Conservation (phyloP, 2,113 vertebrate genomes). For the Festucalex cinctus region DNA sequence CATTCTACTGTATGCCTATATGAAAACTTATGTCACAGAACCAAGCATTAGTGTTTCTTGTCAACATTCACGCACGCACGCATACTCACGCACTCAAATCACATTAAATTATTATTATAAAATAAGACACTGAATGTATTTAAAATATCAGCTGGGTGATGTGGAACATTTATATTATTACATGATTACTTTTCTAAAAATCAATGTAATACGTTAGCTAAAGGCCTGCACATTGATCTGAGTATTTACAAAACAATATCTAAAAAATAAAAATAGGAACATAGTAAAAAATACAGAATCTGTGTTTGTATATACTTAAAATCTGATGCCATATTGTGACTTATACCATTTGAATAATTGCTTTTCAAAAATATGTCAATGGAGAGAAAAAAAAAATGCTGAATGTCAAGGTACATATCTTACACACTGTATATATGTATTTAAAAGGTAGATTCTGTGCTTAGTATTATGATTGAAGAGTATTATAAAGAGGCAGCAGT, state of each 20-base stretch:
- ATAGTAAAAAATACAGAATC: constrained; percentile 71
- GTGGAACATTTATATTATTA: constrained; percentile 12
- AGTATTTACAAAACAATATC: constrained; percentile 55
- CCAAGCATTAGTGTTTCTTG: constrained; percentile 15
- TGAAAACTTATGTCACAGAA: constrained; percentile 20
- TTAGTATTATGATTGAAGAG: constrained; percentile 61
- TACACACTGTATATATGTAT: constrained; percentile 34
- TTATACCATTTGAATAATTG: constrained; percentile 56
- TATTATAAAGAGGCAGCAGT: constrained; percentile 58
- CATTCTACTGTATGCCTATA: not conserved
- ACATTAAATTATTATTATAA: constrained; percentile 26
- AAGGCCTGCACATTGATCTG: constrained; percentile 25
- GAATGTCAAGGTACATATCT: constrained; percentile 29
- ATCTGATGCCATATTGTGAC: constrained; percentile 59
- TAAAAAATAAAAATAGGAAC: constrained; percentile 62
- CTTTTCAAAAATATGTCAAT: constrained; percentile 43
- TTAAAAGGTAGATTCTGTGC: constrained; percentile 74
- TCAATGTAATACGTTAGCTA: constrained; percentile 16
- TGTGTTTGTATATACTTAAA: constrained; percentile 59
- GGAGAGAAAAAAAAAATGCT: not conserved
- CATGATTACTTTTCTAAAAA: not conserved
- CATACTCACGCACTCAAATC: not conserved
- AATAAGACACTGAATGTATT: constrained; percentile 16
- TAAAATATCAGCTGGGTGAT: constrained; percentile 24
- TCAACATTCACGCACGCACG: constrained; percentile 18